Percentiles rank a stretch among this genome's conserved stretches.
These are phyloP conservation scores for Meriones unguiculatus DNA, from an alignment of 2,113 vertebrate species.

Conservation along the genomic window DNA sequence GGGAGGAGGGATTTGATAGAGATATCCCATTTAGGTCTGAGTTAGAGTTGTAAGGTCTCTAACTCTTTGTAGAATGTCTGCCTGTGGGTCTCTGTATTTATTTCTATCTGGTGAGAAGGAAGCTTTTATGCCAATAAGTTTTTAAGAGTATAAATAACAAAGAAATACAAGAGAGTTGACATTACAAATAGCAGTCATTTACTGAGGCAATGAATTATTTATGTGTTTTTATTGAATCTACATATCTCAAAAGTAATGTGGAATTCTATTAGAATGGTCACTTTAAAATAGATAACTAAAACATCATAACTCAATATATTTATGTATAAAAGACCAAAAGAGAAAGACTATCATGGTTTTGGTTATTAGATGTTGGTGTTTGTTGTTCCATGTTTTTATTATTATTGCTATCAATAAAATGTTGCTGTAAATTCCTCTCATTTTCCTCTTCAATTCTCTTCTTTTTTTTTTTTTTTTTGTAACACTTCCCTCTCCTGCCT, in stretches of 20 bases:
- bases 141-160: background rate
- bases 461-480: background rate
- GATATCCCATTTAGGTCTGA: background rate
- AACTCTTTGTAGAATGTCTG: background rate
- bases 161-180: background rate
- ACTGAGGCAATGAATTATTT: background rate
- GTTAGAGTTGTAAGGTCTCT: background rate
- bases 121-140: background rate
- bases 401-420: background rate
- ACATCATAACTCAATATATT: background rate
- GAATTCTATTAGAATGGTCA: background rate
- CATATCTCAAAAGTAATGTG: background rate
- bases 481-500: background rate
- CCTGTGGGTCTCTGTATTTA: background rate
- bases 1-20: background rate
- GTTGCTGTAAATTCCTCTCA: background rate
- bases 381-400: background rate
- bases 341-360: background rate
- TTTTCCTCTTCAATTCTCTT: background rate
- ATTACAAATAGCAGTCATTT: background rate
- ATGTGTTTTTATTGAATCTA: background rate
- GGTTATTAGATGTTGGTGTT: background rate
- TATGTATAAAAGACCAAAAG: background rate
- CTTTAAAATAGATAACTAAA: background rate
- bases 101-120: background rate